phyloP scores from a whole-genome alignment of 2,888 invertebrate genomes.

The Phasia obesa region DNA sequence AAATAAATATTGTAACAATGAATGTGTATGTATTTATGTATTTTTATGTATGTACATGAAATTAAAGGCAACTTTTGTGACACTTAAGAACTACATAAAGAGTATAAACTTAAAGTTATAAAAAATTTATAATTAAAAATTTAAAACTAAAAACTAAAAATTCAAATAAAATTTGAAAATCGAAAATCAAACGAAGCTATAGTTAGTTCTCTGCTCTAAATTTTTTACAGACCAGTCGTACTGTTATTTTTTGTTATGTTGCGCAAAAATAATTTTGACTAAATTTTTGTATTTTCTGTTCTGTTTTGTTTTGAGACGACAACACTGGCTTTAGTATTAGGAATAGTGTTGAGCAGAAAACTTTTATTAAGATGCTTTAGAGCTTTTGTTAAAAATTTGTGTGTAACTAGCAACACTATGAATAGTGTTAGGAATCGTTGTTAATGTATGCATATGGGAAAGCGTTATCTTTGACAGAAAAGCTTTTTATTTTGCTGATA shows the following conservation, averaged over 20 bases:
- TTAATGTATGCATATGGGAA: constrained; percentile 31
- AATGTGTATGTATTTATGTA: constrained; percentile 25
- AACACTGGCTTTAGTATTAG: constrained; percentile 53
- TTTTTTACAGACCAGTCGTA: constrained; percentile 36
- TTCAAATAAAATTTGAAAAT: neutral
- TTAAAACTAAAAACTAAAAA: constrained; percentile 32
- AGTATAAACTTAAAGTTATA: constrained; percentile 50
- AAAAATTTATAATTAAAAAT: constrained; percentile 29
- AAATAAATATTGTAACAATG: constrained; percentile 16
- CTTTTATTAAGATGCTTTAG: constrained; percentile 8
- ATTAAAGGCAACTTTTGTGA: constrained; percentile 38
- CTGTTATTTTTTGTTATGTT: neutral
- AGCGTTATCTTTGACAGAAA: constrained; percentile 35
- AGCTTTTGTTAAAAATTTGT: constrained; percentile 23
- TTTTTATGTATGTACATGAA: constrained; percentile 26
- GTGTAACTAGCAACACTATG: constrained; percentile 55
- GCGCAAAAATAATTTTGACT: constrained; percentile 62
- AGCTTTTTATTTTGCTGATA: constrained; percentile 20
- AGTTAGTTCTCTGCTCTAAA: no score
- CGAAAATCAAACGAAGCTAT: neutral
- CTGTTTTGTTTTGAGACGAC: constrained; percentile 38
- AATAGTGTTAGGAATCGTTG: constrained; percentile 64
- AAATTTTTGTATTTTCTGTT: constrained; percentile 36
- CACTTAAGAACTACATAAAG: constrained; percentile 58
- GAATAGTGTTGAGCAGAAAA: constrained; percentile 41